Base-by-base conservation (phyloP, 2,888 invertebrate genomes). In the Trichopoda pennipes region DNA sequence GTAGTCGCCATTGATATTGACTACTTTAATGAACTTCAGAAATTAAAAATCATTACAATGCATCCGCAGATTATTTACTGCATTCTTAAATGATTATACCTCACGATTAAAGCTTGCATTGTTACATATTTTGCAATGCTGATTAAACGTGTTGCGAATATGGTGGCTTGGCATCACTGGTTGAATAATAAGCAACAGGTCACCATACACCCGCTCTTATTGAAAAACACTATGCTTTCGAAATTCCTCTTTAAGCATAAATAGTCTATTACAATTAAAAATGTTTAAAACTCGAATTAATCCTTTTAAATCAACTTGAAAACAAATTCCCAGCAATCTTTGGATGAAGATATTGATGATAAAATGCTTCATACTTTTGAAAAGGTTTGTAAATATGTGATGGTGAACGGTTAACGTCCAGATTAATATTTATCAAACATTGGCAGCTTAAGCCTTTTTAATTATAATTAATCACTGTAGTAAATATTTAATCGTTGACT, bases 301-400 rank as follows among this genome's bases (percentile, higher is more conserved):
- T 7, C 9, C 16, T 47, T 55, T 35, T 10, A 58, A 38, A 66
- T 4, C 53, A n/a, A 55, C 17, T 38, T 38, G 10, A 32, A 38
- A 49, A n/a, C n/a, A 56, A 74, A 64, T 17, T 21, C 75, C 49
- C 84, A 86, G 86, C 84, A 83, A 77, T 84, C 85, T 58, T 68
- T 81, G 79, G 81, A 80, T 78, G 85, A 85, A 49, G 85, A 81
- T 81, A 85, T 90, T 85, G 89, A 90, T 73, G 95, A 95, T 87
- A 95, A 94, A 86, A 88, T 89, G 88, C 89, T 89, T 86, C 89
- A 95, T 85, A 96, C 96, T 85, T 93, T 96, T 85, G 96, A 95
- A 92, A 95, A 96, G 94, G 96, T 96, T 93, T 92, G 91, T 90
- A 90, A 85, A 51, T n/a, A n/a, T 35, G 58, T 42, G 32, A 55